Evolutionary conservation across 1,140 invertebrate species (phyloP).

Genomic region (Rhopalosiphum padi): DNA sequence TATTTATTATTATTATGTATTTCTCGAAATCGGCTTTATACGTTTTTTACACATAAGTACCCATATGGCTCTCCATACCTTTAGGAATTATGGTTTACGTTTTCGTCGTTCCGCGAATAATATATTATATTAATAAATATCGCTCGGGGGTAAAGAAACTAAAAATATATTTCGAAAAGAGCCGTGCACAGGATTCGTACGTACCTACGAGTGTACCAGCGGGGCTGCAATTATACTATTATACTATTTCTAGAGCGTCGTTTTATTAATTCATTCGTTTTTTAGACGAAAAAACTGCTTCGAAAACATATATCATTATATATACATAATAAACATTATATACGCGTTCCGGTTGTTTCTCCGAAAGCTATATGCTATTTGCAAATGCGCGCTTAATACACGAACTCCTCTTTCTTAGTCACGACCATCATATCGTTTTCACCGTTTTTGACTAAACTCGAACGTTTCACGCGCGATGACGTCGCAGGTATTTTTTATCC

Average conservation of each 20-base stretch:
- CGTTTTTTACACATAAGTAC: not conserved
- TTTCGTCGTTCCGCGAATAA: not conserved
- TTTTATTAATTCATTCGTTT: constrained; percentile 3
- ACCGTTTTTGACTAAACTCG: not conserved
- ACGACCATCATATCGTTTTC: not conserved
- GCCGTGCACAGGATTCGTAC: not conserved
- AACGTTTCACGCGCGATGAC: not conserved
- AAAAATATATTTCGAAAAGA: not conserved
- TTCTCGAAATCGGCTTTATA: not conserved
- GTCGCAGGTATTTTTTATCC: not conserved
- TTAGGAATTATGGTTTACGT: not conserved
- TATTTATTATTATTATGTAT: not conserved
- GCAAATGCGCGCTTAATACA: not conserved
- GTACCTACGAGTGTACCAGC: too few species aligned
- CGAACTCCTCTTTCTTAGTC: not conserved
- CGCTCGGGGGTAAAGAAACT: not conserved
- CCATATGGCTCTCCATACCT: not conserved
- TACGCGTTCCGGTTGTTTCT: not conserved
- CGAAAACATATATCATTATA: not conserved
- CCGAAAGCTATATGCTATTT: not conserved
- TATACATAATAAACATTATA: not conserved
- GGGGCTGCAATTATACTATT: not conserved
- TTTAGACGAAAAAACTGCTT: not conserved
- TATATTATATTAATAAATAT: not conserved
- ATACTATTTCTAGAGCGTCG: not conserved